Evolutionary conservation across 2,888 invertebrate genomes (phyloP), one percentile per base, ranked within the genome.

Genomic region (Yponomeuta evonymella): DNA sequence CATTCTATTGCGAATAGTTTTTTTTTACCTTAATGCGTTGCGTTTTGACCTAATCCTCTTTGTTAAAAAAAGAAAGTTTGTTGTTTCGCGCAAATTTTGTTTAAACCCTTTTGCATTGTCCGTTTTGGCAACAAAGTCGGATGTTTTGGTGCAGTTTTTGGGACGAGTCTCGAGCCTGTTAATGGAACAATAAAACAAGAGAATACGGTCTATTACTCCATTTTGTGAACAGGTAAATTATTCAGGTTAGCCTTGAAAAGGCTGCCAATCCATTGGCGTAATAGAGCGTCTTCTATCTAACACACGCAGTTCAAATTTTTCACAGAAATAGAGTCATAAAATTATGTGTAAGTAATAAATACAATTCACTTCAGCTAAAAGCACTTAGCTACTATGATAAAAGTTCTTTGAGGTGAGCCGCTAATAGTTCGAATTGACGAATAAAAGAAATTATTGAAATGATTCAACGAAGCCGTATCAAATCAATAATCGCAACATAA

Each of bases 401-500:
- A 67, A n/a, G n/a, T 12, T 48, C 68, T 68, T 30, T 68, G 68
- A 48, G 48, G 30, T 30, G 48, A 48, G 48, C 68, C 30, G 67
- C 67, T 33, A 65, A 65, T 29, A 23, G 65, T 10, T 51, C 0
- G 5, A 68, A 51, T 51, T 10, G 30, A n/a, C 23, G 29, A 51
- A 68, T 51, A 43, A 70, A 70, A 63, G 69, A 67, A 63, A 72
- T 78, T 78, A 80, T 82, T 81, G 83, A 83, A 83, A 81, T 79
- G 80, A 81, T 83, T 80, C 75, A 77, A 89, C 79, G 79, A 89
- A 90, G 88, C 89, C 79, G 80, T 85, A 76, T 83, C 78, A 89
- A 90, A 90, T 87, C 74, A 89, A 88, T 83, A 83, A 85, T 87
- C 86, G 89, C 89, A 90, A 90, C 83, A 75, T 75, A 90, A 89